phyloP scores from a whole-genome alignment of 2,797 vertebrate genomes.

The Emys orbicularis region DNA sequence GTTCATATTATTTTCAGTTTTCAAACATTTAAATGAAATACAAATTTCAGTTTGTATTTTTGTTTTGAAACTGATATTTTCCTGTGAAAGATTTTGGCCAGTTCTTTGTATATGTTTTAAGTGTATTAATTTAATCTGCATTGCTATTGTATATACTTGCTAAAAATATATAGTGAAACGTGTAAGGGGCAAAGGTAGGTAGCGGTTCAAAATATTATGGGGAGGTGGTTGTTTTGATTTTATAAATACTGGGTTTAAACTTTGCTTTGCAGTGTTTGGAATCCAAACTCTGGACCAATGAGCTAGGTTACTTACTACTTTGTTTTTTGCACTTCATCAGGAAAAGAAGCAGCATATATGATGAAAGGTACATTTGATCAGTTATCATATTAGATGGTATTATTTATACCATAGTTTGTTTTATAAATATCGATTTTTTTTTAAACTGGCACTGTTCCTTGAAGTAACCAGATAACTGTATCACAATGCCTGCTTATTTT shows the following conservation, averaged over 20 bases:
- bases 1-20: not conserved
- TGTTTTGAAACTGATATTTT: not conserved
- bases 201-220: not conserved
- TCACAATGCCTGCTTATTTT: slow-evolving; percentile 7
- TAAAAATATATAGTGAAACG: not conserved
- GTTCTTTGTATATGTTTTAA: not conserved
- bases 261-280: not conserved
- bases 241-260: not conserved
- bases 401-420: not conserved
- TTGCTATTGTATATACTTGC: not conserved
- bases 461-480: not conserved
- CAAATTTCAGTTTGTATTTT: not conserved
- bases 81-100: not conserved
- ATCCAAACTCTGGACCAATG: not conserved
- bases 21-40: not conserved
- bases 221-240: not conserved
- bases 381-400: not conserved
- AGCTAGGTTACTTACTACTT: not conserved
- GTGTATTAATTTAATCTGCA: not conserved
- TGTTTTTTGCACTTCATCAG: not conserved
- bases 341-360: not conserved
- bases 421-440: not conserved
- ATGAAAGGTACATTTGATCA: not conserved
- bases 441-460: not conserved
- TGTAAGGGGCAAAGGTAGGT: not conserved